phyloP scores from a whole-genome alignment of 2,888 invertebrate genomes.

The Drosophila rellima region DNA sequence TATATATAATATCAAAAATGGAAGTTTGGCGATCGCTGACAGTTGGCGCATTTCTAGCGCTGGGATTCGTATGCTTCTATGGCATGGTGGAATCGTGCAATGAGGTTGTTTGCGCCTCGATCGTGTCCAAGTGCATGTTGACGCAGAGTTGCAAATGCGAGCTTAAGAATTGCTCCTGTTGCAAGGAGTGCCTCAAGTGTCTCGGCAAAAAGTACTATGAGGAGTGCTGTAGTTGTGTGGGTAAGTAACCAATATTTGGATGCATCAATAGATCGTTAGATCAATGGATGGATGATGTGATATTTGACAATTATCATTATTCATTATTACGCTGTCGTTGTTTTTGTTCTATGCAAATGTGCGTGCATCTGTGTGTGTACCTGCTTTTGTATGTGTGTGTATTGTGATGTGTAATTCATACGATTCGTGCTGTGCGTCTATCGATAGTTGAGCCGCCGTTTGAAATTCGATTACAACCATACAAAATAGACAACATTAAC shows the following conservation, averaged over 20 bases:
- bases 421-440: constrained; percentile 31
- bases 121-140: constrained; percentile 98
- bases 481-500: constrained; percentile 38
- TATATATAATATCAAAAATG: constrained; percentile 52
- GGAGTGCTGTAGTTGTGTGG: constrained; percentile 98
- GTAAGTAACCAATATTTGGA: constrained; percentile 87
- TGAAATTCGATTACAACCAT: constrained; percentile 56
- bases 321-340: constrained; percentile 49
- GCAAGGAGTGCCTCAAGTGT: constrained; percentile 96
- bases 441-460: constrained; percentile 72
- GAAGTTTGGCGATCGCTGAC: constrained; percentile 76
- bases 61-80: constrained; percentile 77
- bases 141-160: constrained; percentile 99
- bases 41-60: constrained; percentile 69
- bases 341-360: constrained; percentile 42
- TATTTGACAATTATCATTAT: constrained; percentile 55
- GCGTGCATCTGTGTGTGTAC: constrained; percentile 18
- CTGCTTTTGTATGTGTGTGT: constrained; percentile 23
- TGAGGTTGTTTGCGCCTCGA: constrained; percentile 97
- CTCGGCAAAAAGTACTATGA: constrained; percentile 93
- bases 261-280: constrained; percentile 12
- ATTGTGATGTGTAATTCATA: constrained; percentile 54
- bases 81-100: constrained; percentile 89
- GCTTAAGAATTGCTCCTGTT: constrained; percentile 96
- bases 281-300: constrained; percentile 51